Evolutionary conservation across 1,140 invertebrate genomes (phyloP).

Genomic region (Meloidogyne exigua): DNA sequence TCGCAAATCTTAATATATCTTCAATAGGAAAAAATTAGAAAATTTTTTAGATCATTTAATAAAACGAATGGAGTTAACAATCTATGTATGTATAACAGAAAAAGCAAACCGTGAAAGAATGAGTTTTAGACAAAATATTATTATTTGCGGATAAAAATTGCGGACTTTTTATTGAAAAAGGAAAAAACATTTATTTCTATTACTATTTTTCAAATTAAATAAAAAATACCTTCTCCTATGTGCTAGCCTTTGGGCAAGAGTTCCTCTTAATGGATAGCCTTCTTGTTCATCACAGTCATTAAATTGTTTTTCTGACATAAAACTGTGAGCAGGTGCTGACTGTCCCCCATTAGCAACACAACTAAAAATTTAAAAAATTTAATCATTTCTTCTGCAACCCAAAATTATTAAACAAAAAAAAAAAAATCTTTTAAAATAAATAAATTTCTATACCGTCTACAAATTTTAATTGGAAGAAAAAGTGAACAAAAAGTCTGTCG

Average conservation of each 20-base stretch:
- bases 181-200: too few species aligned
- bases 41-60: too few species aligned
- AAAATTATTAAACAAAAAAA: too few species aligned
- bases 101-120: too few species aligned
- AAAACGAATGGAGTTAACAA: too few species aligned
- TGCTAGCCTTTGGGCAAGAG: background rate
- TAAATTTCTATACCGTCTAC: background rate
- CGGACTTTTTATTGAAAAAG: too few species aligned
- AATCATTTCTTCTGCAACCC: too few species aligned
- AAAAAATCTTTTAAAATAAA: background rate
- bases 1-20: too few species aligned
- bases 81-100: too few species aligned
- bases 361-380: background rate
- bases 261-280: background rate
- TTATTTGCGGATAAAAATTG: too few species aligned
- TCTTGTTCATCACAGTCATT: background rate
- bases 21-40: too few species aligned
- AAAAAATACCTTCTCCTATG: background rate
- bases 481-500: constrained; percentile 55
- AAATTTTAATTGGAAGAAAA: constrained; percentile 41
- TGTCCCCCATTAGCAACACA: constrained; percentile 1
- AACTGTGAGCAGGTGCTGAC: background rate
- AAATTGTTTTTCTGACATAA: background rate
- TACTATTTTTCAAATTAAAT: background rate
- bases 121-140: too few species aligned